Conservation (phyloP, 2,113 vertebrate genomes). For the Rhynchomys soricoides region DNA sequence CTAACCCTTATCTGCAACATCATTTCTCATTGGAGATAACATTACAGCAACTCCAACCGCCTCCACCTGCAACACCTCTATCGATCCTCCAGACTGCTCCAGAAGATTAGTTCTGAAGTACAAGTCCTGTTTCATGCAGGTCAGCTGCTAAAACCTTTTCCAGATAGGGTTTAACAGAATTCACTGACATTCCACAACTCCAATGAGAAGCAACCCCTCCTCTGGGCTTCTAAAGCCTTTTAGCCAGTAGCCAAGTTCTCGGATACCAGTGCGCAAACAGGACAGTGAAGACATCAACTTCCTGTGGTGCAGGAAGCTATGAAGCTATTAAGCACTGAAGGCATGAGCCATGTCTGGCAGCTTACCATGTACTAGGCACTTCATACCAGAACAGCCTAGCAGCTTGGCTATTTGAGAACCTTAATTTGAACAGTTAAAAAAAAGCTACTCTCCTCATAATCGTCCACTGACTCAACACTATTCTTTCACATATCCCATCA, state of each 20-base stretch:
- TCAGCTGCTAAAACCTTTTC: neutral
- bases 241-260: neutral
- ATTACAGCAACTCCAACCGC: neutral
- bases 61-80: neutral
- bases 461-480: neutral
- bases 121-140: neutral
- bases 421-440: constrained; percentile 20
- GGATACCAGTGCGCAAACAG: neutral
- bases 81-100: neutral
- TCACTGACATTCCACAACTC: neutral
- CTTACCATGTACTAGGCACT: neutral
- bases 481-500: neutral
- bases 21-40: neutral
- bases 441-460: neutral
- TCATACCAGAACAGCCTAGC: neutral
- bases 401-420: neutral
- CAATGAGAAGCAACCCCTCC: neutral
- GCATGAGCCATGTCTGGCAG: neutral
- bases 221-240: neutral
- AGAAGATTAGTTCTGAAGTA: constrained; percentile 10
- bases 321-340: neutral
- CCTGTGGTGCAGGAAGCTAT: neutral
- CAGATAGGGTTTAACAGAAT: neutral
- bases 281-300: neutral
- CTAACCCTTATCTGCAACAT: neutral